phyloP scores from a whole-genome alignment of 1,140 invertebrate species.

The Penaeus japonicus region DNA sequence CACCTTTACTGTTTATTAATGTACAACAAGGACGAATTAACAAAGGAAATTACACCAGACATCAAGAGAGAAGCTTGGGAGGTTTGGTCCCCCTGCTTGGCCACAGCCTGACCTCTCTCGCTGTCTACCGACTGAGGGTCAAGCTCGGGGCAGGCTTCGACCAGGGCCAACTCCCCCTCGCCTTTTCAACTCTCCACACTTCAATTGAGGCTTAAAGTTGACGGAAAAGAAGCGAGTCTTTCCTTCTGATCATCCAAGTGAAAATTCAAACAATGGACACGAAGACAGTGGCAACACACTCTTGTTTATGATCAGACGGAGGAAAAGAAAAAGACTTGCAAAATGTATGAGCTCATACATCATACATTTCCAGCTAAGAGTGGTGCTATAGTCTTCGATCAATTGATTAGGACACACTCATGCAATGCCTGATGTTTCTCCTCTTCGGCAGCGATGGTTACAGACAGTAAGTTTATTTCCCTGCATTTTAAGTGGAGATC shows the following conservation, averaged over 20 bases:
- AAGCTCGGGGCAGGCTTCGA: neutral
- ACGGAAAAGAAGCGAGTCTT: slow-evolving; percentile 8
- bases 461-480: slow-evolving; percentile 47
- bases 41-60: slow-evolving; percentile 17
- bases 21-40: slow-evolving; percentile 27
- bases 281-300: slow-evolving; percentile 16
- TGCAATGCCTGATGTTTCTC: too few species aligned
- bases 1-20: neutral
- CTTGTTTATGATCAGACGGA: neutral
- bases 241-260: neutral
- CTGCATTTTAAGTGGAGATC: slow-evolving; percentile 44
- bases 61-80: slow-evolving; percentile 7
- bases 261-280: neutral
- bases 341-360: neutral
- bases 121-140: neutral
- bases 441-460: slow-evolving; percentile 37
- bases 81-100: neutral
- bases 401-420: too few species aligned
- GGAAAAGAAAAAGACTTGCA: neutral
- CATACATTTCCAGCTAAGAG: neutral
- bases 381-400: too few species aligned
- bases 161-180: neutral
- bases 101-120: too few species aligned
- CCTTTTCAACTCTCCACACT: slow-evolving; percentile 23
- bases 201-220: slow-evolving; percentile 20